These are phyloP conservation scores for Litocranius walleri DNA, from an alignment of 2,113 vertebrate species.

Conservation along the genomic window DNA sequence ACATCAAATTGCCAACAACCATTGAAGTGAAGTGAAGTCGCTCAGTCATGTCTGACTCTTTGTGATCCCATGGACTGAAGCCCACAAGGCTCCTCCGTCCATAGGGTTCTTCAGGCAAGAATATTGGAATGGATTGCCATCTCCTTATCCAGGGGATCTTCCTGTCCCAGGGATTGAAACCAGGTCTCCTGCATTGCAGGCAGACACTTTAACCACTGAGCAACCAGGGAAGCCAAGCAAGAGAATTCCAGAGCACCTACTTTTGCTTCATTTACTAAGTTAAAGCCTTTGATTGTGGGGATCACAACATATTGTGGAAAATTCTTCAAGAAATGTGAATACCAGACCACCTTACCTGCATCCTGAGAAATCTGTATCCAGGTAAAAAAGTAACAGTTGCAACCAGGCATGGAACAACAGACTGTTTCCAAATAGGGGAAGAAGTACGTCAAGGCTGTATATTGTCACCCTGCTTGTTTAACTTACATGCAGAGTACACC, in stretches of 20 bases:
- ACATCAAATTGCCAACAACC: no score
- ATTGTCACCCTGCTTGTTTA: not conserved
- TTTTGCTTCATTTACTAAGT: not conserved
- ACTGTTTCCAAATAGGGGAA: not conserved
- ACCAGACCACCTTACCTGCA: not conserved
- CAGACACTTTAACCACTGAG: no score
- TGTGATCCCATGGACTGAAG: no score
- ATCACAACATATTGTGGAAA: not conserved
- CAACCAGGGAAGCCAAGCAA: not conserved
- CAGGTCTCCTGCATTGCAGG: no score
- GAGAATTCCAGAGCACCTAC: not conserved
- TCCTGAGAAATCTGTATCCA: not conserved
- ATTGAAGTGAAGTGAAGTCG: no score
- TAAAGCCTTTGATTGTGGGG: not conserved
- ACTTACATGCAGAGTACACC: not conserved
- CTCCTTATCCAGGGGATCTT: no score
- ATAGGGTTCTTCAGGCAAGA: no score
- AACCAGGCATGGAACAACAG: not conserved
- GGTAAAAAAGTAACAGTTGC: not conserved
- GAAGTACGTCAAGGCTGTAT: not conserved
- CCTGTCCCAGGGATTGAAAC: no score
- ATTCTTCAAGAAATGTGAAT: not conserved
- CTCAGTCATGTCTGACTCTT: fast-evolving
- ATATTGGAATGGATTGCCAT: no score
- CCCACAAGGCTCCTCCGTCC: no score